Conservation (phyloP, 2,797 vertebrate genomes). For the Lacerta viridis region DNA sequence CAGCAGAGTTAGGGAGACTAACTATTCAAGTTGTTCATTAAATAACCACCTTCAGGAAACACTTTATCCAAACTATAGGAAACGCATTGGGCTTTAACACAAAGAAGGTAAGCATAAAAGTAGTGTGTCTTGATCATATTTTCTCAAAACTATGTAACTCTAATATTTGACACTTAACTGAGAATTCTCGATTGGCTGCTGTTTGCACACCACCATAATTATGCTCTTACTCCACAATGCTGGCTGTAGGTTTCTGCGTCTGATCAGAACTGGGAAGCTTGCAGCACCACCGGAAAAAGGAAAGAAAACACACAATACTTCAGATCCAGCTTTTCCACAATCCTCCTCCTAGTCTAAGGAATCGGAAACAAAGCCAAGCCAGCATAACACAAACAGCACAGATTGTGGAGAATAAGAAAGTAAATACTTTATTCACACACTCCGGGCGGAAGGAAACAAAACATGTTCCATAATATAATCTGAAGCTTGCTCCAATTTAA, state of each 20-base stretch:
- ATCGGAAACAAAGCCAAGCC: background rate
- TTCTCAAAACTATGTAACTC: background rate
- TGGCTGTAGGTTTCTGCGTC: background rate
- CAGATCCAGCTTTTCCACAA: background rate
- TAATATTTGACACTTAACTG: slow-evolving; percentile 6
- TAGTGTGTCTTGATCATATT: background rate
- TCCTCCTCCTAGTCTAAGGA: background rate
- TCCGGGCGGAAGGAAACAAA: background rate
- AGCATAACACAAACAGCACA: background rate
- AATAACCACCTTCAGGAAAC: background rate
- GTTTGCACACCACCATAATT: background rate
- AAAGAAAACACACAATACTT: background rate
- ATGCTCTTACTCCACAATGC: background rate
- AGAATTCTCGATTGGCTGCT: background rate
- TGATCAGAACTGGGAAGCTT: background rate
- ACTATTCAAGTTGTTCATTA: background rate
- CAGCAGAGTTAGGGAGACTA: background rate
- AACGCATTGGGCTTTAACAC: background rate
- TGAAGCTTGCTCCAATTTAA: too few species aligned
- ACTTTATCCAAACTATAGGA: background rate
- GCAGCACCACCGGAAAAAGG: background rate
- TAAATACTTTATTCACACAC: background rate
- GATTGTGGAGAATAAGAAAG: background rate
- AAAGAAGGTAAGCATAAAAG: background rate
- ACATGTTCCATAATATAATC: background rate